phyloP scores from a whole-genome alignment of 2,888 invertebrate genomes.

The Drosophila niveifrons region DNA sequence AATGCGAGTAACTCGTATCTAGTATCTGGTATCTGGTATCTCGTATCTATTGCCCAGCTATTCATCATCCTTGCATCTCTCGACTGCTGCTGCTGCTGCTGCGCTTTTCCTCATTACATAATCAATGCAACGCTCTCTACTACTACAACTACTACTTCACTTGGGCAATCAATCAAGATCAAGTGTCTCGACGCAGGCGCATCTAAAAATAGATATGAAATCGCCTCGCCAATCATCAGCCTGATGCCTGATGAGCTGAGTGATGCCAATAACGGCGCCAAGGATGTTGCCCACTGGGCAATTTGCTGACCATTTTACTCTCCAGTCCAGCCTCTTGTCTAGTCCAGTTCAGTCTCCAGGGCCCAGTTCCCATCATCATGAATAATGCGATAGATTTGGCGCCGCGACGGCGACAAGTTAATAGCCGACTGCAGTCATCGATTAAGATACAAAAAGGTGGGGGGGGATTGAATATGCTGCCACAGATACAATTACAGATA shows the following conservation, averaged over 20 bases:
- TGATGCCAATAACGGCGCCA: constrained; percentile 76
- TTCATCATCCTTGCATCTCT: constrained; percentile 51
- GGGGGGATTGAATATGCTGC: neutral
- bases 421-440: constrained; percentile 68
- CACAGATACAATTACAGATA: constrained; percentile 7
- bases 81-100: constrained; percentile 21
- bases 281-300: constrained; percentile 63
- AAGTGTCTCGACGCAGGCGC: constrained; percentile 64
- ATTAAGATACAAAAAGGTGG: constrained; percentile 45
- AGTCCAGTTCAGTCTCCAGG: constrained; percentile 5
- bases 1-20: constrained; percentile 44
- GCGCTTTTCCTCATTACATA: constrained; percentile 74
- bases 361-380: constrained; percentile 78
- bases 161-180: constrained; percentile 75
- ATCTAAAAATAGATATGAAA: constrained; percentile 67
- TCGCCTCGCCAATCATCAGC: constrained; percentile 70
- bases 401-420: constrained; percentile 79
- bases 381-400: constrained; percentile 72
- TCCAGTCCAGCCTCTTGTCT: no score
- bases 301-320: constrained; percentile 55
- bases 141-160: neutral
- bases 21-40: constrained; percentile 43
- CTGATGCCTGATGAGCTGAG: constrained; percentile 6
- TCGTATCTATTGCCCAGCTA: constrained; percentile 41
- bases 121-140: constrained; percentile 62